phyloP scores from a whole-genome alignment of 2,113 vertebrate species.

The Polyodon spathula region DNA sequence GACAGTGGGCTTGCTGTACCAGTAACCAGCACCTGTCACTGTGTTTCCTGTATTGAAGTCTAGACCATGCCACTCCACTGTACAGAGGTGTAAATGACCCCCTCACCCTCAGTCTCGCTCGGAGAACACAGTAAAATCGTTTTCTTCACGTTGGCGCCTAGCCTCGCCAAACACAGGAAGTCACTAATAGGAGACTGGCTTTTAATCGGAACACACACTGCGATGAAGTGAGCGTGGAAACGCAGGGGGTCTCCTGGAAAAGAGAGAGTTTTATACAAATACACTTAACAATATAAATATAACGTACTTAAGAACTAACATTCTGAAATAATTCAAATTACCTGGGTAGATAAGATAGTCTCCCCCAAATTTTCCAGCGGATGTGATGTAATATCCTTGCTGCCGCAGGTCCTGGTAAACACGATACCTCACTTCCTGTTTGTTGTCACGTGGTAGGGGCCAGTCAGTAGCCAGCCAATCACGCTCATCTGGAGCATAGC shows the following conservation, averaged over 20 bases:
- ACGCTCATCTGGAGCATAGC: conserved; percentile 35
- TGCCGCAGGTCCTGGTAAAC: conserved; percentile 72
- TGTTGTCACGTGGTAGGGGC: conserved; percentile 41
- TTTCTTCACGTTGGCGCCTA: conserved; percentile 76
- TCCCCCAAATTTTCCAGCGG: conserved; percentile 77
- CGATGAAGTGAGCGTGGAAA: conserved; percentile 81
- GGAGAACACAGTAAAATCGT: conserved; percentile 70
- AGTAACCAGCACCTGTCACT: no score
- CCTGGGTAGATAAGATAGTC: conserved; percentile 87
- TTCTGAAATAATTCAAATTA: conserved; percentile 21
- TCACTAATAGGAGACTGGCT: conserved; percentile 48
- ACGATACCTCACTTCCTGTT: conserved; percentile 43
- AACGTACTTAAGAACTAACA: background rate
- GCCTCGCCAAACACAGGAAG: conserved; percentile 61
- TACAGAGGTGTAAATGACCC: conserved; percentile 66
- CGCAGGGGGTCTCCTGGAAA: conserved; percentile 70
- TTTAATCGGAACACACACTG: conserved; percentile 54
- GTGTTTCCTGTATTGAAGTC: background rate
- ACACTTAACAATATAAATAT: no score
- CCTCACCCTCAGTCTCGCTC: conserved; percentile 10
- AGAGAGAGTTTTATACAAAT: background rate
- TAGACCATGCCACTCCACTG: conserved; percentile 71
- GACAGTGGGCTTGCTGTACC: background rate
- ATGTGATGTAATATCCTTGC: conserved; percentile 70
- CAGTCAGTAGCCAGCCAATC: conserved; percentile 37